Evolutionary conservation across 2,888 invertebrate genomes (phyloP).

Genomic region (Stratiomys singularior): DNA sequence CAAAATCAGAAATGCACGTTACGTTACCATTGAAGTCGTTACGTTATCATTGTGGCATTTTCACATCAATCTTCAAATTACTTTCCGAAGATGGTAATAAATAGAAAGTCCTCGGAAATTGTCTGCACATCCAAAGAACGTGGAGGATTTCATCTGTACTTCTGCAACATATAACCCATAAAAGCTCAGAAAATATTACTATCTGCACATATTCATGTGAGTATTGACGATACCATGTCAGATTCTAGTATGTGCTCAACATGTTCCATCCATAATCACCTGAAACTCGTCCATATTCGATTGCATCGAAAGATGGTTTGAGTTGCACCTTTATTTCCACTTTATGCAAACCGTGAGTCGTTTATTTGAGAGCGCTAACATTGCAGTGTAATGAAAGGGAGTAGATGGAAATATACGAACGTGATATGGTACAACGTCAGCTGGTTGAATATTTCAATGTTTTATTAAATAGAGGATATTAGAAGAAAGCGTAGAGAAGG

Average conservation of each 20-base stretch:
- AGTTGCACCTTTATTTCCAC: slow-evolving; percentile 34
- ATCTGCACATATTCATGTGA: background rate
- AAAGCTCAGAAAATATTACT: background rate
- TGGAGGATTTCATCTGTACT: background rate
- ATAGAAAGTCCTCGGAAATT: slow-evolving; percentile 2
- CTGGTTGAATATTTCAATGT: no score
- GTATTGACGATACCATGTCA: background rate
- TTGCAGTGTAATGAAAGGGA: background rate
- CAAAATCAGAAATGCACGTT: no score
- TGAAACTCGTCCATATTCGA: slow-evolving; percentile 40
- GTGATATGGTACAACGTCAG: no score
- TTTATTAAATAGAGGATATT: no score
- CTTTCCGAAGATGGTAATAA: background rate
- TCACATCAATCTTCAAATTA: background rate
- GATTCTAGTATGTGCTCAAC: background rate
- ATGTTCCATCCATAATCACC: slow-evolving; percentile 30
- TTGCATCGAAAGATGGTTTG: slow-evolving; percentile 37
- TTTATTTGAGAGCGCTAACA: slow-evolving; percentile 20
- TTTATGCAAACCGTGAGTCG: slow-evolving; percentile 41
- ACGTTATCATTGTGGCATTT: background rate
- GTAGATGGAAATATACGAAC: background rate
- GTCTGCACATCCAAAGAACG: background rate
- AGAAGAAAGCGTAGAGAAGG: no score
- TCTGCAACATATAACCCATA: background rate
- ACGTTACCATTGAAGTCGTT: background rate